These are phyloP conservation scores for Hypercompe scribonia DNA, from an alignment of 2,888 invertebrate genomes.

Conservation along the genomic window DNA sequence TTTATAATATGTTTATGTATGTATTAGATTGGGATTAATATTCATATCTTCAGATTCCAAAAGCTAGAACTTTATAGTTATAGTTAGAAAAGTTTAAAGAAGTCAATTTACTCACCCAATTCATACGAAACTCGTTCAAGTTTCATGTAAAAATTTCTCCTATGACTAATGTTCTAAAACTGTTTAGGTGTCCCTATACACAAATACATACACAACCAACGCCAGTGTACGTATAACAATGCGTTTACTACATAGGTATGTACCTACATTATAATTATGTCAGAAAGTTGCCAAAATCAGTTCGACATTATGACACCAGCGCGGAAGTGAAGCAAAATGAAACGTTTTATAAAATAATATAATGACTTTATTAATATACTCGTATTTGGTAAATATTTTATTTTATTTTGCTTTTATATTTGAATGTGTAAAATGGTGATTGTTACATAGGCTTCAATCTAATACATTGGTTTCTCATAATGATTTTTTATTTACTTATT, in stretches of 20 bases:
- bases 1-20: too few species aligned
- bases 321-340: neutral
- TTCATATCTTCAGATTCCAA: neutral
- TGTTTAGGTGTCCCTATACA: neutral
- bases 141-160: neutral
- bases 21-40: too few species aligned
- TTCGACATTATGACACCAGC: neutral
- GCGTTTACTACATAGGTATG: neutral
- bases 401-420: too few species aligned
- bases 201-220: neutral
- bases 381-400: too few species aligned
- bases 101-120: neutral
- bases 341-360: neutral
- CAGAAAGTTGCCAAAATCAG: neutral
- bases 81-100: neutral
- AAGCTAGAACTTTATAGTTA: neutral
- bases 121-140: neutral
- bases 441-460: too few species aligned
- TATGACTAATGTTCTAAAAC: neutral
- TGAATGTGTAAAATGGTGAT: too few species aligned
- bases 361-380: neutral
- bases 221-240: neutral
- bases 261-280: neutral
- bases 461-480: too few species aligned
- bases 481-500: too few species aligned